Conservation (phyloP, 2,113 vertebrate species). For the Hemibagrus wyckioides region DNA sequence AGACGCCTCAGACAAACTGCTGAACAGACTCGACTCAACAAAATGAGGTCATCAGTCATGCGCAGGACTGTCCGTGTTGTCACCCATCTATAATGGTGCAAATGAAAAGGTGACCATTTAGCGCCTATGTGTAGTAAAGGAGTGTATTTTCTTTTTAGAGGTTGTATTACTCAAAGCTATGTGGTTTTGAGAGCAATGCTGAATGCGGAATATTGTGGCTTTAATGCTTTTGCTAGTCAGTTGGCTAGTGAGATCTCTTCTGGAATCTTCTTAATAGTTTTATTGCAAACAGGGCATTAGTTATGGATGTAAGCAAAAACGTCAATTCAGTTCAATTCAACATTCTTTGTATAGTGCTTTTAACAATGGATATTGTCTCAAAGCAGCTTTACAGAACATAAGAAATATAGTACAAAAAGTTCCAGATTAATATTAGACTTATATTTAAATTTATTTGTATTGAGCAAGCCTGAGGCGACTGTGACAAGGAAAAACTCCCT, state of each 20-base stretch:
- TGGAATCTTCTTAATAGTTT: neutral
- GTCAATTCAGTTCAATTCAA: too few species aligned
- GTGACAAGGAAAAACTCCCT: too few species aligned
- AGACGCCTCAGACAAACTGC: constrained; percentile 11
- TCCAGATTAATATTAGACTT: too few species aligned
- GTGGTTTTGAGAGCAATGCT: neutral
- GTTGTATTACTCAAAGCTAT: neutral
- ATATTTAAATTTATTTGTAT: too few species aligned
- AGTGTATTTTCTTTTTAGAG: neutral
- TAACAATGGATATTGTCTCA: too few species aligned
- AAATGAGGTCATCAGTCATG: constrained; percentile 26
- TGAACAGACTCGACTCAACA: constrained; percentile 24
- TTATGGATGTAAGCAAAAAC: neutral
- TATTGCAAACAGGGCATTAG: neutral
- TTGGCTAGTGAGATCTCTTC: neutral
- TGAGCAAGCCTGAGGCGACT: too few species aligned
- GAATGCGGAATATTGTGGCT: neutral
- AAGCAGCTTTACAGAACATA: too few species aligned
- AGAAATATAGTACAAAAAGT: too few species aligned
- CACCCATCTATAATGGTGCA: neutral
- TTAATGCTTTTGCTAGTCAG: neutral
- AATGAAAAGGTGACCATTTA: neutral
- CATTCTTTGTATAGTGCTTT: too few species aligned
- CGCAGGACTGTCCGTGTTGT: neutral
- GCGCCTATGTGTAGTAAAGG: neutral